A percentile compares a stretch with the other conserved stretches of the same genome.
phyloP scores from a whole-genome alignment of 2,797 vertebrate species.

The Platyrinchus mystaceus region DNA sequence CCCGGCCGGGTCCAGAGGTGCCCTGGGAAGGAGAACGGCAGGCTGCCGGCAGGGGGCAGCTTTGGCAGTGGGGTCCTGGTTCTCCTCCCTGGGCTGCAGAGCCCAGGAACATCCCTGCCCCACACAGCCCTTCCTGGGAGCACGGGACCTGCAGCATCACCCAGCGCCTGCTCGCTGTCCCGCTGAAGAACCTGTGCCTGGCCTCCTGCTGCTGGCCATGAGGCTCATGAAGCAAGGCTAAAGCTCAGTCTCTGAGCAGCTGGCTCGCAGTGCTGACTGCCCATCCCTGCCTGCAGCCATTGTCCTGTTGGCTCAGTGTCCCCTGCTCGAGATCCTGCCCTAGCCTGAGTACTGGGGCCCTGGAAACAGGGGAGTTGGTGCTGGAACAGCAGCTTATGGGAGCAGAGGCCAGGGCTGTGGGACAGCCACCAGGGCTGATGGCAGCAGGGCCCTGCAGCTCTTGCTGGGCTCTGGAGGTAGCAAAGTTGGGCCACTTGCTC shows the following conservation, averaged over 20 bases:
- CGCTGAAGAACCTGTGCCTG: background rate
- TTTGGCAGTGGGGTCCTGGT: background rate
- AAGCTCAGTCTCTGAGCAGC: background rate
- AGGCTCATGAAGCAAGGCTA: background rate
- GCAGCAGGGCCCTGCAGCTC: background rate
- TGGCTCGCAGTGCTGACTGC: background rate
- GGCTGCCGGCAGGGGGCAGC: background rate
- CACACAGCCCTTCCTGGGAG: background rate
- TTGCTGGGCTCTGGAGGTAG: background rate
- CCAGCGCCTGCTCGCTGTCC: background rate
- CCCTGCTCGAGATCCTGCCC: background rate
- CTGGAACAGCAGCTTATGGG: background rate
- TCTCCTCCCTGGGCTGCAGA: background rate
- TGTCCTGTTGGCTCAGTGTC: background rate
- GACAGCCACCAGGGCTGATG: background rate
- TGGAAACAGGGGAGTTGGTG: background rate
- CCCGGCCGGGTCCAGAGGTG: background rate
- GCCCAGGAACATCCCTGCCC: background rate
- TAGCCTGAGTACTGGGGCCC: rapidly evolving
- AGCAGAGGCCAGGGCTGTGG: background rate
- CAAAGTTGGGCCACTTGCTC: background rate
- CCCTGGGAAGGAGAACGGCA: background rate
- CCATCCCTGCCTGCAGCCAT: background rate
- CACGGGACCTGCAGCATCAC: rapidly evolving
- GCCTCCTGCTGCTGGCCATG: background rate